These are phyloP conservation scores for Mayetiola destructor DNA, from an alignment of 2,888 invertebrate genomes.

Conservation along the genomic window DNA sequence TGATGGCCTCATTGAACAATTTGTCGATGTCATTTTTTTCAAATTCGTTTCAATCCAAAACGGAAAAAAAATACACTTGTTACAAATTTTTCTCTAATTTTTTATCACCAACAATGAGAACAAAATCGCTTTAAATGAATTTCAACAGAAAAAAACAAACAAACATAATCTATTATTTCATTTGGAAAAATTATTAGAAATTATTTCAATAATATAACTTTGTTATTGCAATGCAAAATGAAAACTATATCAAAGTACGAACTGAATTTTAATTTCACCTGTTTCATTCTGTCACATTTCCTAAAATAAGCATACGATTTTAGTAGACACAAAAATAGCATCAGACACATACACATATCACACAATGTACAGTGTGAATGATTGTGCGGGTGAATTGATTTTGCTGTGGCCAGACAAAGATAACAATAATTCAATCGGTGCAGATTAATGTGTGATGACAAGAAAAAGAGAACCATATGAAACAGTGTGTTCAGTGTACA, in stretches of 20 bases:
- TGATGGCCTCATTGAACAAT: not conserved
- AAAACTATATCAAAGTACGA: not conserved
- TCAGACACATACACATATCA: not conserved
- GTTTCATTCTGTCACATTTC: slow-evolving; percentile 13
- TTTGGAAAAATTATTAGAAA: no score
- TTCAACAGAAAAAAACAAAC: not conserved
- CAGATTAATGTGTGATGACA: not conserved
- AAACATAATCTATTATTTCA: not conserved
- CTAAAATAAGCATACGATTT: slow-evolving; percentile 2
- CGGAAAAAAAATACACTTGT: not conserved
- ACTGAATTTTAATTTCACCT: slow-evolving; percentile 5
- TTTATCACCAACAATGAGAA: not conserved
- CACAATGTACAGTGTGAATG: not conserved
- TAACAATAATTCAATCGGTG: not conserved
- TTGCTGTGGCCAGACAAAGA: not conserved
- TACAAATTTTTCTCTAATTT: not conserved
- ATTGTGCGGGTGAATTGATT: no score
- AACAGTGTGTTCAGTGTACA: no score
- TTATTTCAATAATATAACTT: no score
- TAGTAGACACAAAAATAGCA: slow-evolving; percentile 13
- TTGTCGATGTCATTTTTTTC: not conserved
- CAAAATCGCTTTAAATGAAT: not conserved
- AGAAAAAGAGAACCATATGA: no score
- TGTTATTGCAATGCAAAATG: not conserved
- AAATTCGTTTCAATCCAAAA: no score